A percentile compares a stretch with the other conserved stretches of the same genome.
Evolutionary conservation across 1,140 invertebrate genomes (phyloP).

Genomic region (Drepana arcuata): DNA sequence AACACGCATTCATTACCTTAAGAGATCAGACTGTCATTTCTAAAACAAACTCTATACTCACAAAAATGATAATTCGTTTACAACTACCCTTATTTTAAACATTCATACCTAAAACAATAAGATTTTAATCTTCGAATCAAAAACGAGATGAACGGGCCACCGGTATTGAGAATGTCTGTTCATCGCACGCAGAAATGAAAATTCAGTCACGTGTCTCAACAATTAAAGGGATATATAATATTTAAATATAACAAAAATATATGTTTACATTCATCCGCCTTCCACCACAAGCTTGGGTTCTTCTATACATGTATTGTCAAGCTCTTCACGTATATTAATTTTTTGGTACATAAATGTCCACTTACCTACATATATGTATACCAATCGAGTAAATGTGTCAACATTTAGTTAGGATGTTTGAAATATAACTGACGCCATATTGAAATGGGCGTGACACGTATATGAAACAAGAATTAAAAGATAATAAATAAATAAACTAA

Average conservation of each 20-base stretch:
- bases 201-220: conserved; percentile 53
- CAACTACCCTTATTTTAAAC: conserved; percentile 59
- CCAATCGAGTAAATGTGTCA: no score
- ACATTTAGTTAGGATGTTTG: no score
- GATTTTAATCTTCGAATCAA: conserved; percentile 18
- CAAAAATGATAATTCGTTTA: conserved; percentile 49
- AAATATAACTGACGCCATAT: no score
- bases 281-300: no score
- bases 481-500: no score
- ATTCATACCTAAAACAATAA: conserved; percentile 61
- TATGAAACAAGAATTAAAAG: no score
- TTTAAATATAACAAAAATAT: conserved; percentile 63
- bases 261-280: conserved; percentile 41
- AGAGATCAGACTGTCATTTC: conserved; percentile 69
- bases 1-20: conserved; percentile 44
- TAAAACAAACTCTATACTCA: conserved; percentile 54
- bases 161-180: not conserved
- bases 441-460: no score
- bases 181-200: conserved; percentile 20
- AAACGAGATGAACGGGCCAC: conserved; percentile 2
- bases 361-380: no score
- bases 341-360: conserved; percentile 58
- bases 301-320: conserved; percentile 34
- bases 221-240: conserved; percentile 62
- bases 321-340: conserved; percentile 35